A percentile compares a stretch with the other conserved stretches of the same genome.
Conservation (phyloP, 2,113 vertebrate genomes). For the Toxotes jaculatrix region DNA sequence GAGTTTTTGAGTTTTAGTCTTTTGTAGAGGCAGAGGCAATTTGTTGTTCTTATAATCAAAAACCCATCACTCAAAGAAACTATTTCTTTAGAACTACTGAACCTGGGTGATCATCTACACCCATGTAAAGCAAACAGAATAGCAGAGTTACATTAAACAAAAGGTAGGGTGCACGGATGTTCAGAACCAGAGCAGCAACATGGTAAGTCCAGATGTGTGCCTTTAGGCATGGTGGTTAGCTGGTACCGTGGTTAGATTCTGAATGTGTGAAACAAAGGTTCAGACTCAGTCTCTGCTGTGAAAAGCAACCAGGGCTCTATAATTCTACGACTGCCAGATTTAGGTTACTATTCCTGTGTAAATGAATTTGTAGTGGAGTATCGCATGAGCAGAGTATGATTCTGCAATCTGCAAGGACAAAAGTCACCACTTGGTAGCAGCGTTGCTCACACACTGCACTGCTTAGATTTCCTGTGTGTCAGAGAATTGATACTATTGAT, state of each 20-base stretch:
- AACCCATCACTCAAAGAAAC: no score
- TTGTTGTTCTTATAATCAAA: no score
- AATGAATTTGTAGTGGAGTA: background rate
- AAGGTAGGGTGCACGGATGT: background rate
- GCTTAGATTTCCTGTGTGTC: background rate
- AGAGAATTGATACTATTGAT: background rate
- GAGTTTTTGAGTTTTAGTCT: no score
- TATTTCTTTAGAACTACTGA: no score
- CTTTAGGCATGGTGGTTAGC: background rate
- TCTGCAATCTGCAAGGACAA: slow-evolving; percentile 19
- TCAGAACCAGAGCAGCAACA: background rate
- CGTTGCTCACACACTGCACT: slow-evolving; percentile 6
- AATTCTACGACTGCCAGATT: background rate
- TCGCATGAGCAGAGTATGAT: background rate
- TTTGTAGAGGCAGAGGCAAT: no score
- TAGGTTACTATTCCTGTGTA: background rate
- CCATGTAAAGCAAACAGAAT: background rate
- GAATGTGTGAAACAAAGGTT: background rate
- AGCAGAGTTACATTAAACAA: background rate
- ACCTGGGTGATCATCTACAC: background rate
- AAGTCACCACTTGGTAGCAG: slow-evolving; percentile 34
- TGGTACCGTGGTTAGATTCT: background rate
- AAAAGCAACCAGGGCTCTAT: background rate
- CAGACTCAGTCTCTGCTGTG: background rate
- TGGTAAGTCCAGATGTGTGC: background rate